Evolutionary conservation across 2,888 invertebrate species (phyloP), one percentile per base, ranked within the genome.

Genomic region (Pilophorus perplexus): DNA sequence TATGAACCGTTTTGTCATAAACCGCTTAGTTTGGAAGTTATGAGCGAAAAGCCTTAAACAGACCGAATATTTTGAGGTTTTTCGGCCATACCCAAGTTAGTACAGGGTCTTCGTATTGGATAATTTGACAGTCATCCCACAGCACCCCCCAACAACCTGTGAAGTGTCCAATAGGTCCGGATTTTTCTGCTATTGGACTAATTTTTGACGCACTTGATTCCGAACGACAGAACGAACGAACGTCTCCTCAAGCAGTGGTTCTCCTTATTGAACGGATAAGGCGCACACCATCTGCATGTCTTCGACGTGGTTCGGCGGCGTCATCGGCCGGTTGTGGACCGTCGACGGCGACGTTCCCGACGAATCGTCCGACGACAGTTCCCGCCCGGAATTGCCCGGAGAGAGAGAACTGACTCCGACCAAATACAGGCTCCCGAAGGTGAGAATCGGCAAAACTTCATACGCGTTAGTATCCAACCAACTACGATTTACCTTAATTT

Each of bases 321-420:
- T 62, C 62, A 62, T 62, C 8, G 62, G 62, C n/a, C 46, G 46
- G 44, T 23, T 62, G 14, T 62, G 62, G 62, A 33, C 44, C 27
- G 18, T 22, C 2, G 62, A 48, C 12, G 44, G 44, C 25, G 62
- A 48, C 8, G 10, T n/a, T 6, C 16, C 20, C 22, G 62, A 62
- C 18, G 22, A 8, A 3, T 62, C 62, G 46, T 44, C 46, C 6
- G 62, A 62, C 33, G 62, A 38, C 22, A 38, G 27, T 22, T n/a
- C n/a, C 6, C 33, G 12, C 6, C 28, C 52, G 4, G 52, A 59
- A 22, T 40, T 46, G 28, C 62, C 62, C n/a, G 62, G 62, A 2
- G 64, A 65, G 28, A 52, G 64, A 14, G 64, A 65, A 22, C 33
- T 65, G 16, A 65, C 64, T 0, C 64, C 64, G 4, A 65, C 64